Percentiles rank a stretch among this genome's conserved stretches.
Evolutionary conservation across 2,113 vertebrate species (phyloP).

Genomic region (Cepphus grylle): DNA sequence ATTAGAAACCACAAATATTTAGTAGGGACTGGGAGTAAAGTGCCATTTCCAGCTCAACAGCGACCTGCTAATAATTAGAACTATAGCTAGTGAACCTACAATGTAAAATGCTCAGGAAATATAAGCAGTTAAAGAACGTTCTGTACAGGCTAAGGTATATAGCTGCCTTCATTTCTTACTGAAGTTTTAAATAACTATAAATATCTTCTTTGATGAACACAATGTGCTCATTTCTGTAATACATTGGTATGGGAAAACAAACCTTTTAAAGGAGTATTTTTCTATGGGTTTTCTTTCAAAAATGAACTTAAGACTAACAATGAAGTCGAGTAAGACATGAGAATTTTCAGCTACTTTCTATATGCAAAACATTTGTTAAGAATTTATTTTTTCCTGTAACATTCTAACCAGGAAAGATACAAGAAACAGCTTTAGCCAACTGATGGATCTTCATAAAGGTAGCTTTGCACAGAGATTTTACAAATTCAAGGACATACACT

Average conservation of each 20-base stretch:
- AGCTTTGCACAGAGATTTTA: not conserved
- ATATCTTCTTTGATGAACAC: not conserved
- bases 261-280: not conserved
- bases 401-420: not conserved
- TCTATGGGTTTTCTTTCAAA: not conserved
- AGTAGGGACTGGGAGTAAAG: not conserved
- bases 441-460: not conserved
- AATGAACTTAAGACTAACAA: not conserved
- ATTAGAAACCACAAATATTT: not conserved
- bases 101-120: not conserved
- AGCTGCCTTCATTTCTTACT: not conserved
- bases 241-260: not conserved
- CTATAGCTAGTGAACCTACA: not conserved
- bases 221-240: not conserved
- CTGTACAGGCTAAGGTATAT: not conserved
- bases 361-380: not conserved
- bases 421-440: not conserved
- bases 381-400: not conserved
- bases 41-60: not conserved
- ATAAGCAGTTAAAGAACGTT: not conserved
- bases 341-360: not conserved
- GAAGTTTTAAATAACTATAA: not conserved
- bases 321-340: not conserved
- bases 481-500: conserved; percentile 1
- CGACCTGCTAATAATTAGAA: not conserved